Evolutionary conservation across 2,888 invertebrate species (phyloP).

Genomic region (Lobophora halterata): DNA sequence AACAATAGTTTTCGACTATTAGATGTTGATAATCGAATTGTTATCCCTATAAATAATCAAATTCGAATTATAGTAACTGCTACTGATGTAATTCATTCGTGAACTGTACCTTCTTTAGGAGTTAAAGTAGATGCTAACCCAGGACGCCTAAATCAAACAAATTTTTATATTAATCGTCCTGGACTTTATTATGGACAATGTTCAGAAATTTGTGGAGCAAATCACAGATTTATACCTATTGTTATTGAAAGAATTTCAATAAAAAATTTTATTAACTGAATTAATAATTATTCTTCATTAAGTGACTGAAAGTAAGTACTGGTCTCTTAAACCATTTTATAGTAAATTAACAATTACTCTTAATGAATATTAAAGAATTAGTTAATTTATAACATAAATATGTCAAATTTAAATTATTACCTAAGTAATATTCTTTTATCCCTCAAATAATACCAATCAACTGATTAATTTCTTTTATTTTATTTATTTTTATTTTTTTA

Average conservation of each 20-base stretch:
- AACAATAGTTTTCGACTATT: slow-evolving; percentile 77
- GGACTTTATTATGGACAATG: slow-evolving; percentile 88
- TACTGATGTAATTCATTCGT: slow-evolving; percentile 84
- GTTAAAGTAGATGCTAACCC: slow-evolving; percentile 84
- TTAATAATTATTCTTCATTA: slow-evolving; percentile 78
- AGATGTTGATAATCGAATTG: slow-evolving; percentile 83
- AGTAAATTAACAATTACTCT: slow-evolving; percentile 83
- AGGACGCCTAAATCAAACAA: slow-evolving; percentile 83
- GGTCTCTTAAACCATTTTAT: slow-evolving; percentile 86
- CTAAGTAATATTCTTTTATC: slow-evolving; percentile 82
- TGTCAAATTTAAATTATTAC: slow-evolving; percentile 85
- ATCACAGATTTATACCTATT: slow-evolving; percentile 91
- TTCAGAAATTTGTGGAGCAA: slow-evolving; percentile 90
- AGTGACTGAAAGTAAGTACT: slow-evolving; percentile 85
- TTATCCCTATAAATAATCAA: slow-evolving; percentile 81
- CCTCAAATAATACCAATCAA: slow-evolving; percentile 85
- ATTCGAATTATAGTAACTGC: slow-evolving; percentile 83
- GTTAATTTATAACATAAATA: slow-evolving; percentile 76
- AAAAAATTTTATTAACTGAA: slow-evolving; percentile 81
- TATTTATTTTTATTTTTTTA: slow-evolving; percentile 62
- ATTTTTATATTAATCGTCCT: slow-evolving; percentile 81
- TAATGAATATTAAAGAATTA: slow-evolving; percentile 84
- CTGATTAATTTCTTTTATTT: slow-evolving; percentile 71
- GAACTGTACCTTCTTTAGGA: slow-evolving; percentile 82
- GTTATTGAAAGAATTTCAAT: slow-evolving; percentile 80